phyloP scores from a whole-genome alignment of 2,113 vertebrate genomes.

The Heteronetta atricapilla region DNA sequence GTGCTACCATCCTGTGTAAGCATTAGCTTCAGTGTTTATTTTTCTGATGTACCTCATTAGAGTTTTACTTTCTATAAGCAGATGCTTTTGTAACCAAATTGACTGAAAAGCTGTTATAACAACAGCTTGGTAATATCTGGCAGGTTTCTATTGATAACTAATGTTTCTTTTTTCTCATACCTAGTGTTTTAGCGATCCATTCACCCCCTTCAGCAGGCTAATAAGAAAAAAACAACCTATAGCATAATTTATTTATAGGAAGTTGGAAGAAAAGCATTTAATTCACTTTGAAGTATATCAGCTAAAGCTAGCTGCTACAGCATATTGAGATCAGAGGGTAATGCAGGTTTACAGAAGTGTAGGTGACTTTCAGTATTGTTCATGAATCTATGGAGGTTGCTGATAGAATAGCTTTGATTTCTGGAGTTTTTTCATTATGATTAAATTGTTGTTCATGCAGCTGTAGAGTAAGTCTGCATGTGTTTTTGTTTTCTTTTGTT shows the following conservation, averaged over 20 bases:
- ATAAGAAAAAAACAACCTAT: conserved; percentile 49
- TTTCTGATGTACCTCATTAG: neutral
- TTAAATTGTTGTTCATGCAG: neutral
- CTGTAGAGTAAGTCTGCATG: neutral
- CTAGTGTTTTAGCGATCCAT: conserved; percentile 54
- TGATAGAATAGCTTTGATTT: neutral
- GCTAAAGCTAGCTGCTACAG: neutral
- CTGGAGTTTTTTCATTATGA: neutral
- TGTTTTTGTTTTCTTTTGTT: neutral
- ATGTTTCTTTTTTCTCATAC: conserved; percentile 56
- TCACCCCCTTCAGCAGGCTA: conserved; percentile 4
- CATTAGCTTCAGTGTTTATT: neutral
- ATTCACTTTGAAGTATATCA: conserved; percentile 4
- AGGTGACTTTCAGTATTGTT: conserved; percentile 2
- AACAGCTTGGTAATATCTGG: neutral
- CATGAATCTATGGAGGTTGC: neutral
- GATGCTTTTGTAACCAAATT: conserved; percentile 34
- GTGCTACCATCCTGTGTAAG: neutral
- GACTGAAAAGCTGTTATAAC: conserved; percentile 35
- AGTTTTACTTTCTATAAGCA: neutral
- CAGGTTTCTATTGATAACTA: conserved; percentile 35
- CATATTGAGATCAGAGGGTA: neutral
- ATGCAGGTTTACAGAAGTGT: neutral
- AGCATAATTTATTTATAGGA: neutral
- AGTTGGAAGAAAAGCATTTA: conserved; percentile 51